Evolutionary conservation across 2,113 vertebrate species (phyloP).

Genomic region (Nibea coibor): DNA sequence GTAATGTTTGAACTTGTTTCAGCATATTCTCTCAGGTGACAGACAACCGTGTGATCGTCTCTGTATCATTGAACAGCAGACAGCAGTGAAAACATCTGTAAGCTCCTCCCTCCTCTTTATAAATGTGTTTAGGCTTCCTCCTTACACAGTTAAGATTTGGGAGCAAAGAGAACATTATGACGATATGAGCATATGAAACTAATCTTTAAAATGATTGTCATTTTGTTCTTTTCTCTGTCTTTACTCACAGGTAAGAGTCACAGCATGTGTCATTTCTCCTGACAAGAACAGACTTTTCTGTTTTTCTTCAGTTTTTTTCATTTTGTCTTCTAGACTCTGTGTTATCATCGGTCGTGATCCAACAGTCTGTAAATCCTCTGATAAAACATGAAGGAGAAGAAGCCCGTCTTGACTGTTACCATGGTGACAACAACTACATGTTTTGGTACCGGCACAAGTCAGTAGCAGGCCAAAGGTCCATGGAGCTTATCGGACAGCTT

Average conservation of each 20-base stretch:
- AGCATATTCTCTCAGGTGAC: not conserved
- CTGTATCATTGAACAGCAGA: constrained; percentile 27
- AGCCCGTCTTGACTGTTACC: constrained; percentile 36
- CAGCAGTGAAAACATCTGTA: not conserved
- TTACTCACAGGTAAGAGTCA: constrained; percentile 52
- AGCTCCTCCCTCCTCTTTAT: constrained; percentile 45
- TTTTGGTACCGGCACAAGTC: constrained; percentile 44
- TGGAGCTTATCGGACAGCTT: constrained; percentile 57
- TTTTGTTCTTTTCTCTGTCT: not conserved
- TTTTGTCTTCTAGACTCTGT: constrained; percentile 23
- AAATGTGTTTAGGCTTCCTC: not conserved
- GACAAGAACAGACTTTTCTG: rapidly evolving
- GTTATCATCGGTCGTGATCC: constrained; percentile 9
- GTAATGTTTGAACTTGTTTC: not conserved
- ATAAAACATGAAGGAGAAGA: not conserved
- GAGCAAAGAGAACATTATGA: not conserved
- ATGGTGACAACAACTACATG: constrained; percentile 59
- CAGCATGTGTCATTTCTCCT: not conserved
- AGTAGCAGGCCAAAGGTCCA: not conserved
- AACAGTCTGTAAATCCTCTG: constrained; percentile 33
- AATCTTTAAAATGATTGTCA: not conserved
- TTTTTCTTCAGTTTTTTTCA: not conserved
- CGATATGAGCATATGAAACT: not conserved
- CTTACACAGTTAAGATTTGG: not conserved
- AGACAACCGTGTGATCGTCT: not conserved